Conservation (phyloP, 2,113 vertebrate species). For the Eclectus roratus region DNA sequence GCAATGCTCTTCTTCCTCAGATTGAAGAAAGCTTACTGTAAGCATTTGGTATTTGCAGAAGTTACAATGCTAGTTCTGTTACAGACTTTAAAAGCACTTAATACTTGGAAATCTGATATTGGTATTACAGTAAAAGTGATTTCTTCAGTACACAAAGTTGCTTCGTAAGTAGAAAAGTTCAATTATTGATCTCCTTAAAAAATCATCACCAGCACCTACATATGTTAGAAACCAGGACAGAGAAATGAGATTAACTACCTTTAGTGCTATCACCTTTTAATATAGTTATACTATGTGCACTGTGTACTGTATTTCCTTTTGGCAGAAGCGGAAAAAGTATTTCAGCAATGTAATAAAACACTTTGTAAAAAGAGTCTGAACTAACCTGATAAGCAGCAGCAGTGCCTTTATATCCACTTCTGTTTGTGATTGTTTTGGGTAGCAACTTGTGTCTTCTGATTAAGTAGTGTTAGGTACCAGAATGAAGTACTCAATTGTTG, state of each 20-base stretch:
- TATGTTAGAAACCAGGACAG: neutral
- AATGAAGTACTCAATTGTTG: neutral
- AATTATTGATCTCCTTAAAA: neutral
- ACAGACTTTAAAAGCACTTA: neutral
- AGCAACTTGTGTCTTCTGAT: neutral
- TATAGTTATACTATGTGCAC: neutral
- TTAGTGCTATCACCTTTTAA: neutral
- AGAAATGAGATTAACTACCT: neutral
- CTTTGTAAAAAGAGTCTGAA: neutral
- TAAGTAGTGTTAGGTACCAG: neutral
- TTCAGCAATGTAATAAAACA: neutral
- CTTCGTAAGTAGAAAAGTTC: neutral
- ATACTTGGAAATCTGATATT: neutral
- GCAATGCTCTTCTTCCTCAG: neutral
- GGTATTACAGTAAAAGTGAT: neutral
- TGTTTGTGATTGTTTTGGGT: neutral
- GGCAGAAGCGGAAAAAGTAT: neutral
- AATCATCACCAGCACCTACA: neutral
- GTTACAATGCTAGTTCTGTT: neutral
- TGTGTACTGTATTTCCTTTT: neutral
- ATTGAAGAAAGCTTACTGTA: neutral
- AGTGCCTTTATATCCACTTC: neutral
- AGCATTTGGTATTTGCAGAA: neutral
- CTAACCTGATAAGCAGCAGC: neutral
- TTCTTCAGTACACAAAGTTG: neutral